Evolutionary conservation across 2,113 vertebrate species (phyloP), one percentile per base, ranked within the genome.

Genomic region (Cervus canadensis): DNA sequence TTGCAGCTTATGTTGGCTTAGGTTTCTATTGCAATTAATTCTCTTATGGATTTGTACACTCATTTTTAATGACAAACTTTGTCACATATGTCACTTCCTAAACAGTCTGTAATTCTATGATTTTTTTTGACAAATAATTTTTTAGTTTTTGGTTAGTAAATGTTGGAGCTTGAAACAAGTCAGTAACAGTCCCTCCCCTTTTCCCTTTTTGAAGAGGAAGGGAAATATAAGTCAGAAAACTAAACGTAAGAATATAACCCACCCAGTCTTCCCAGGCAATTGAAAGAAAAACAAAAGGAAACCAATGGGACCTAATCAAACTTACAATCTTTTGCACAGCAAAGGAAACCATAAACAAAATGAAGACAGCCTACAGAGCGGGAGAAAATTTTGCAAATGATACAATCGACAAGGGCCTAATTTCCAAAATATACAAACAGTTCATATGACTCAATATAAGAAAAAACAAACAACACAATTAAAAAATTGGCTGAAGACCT

Each of bases 101-200:
- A 95, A 48, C 33, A 11, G 57, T 67, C 60, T 79, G 21, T 89
- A 89, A 78, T 48, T 84, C 45, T 48, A 83, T 36, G 13, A 92
- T 71, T 56, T 78, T 96, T 93, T 52, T 89, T 67, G 10, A 89
- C 19, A 89, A 82, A 81, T 26, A 81, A 26, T 36, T 54, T 89
- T 89, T 96, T 85, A 78, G 56, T 78, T 93, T 93, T 76, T 85
- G 48, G 78, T 84, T 30, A 88, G 28, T 78, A 91, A 91, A 83
- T 89, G 12, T 36, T 48, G 45, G 14, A 67, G 14, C 26, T 40
- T 82, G 43, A 67, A 52, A 15, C 54, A 33, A 96, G 48, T 57
- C 48, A 90, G 7, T 48, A 96, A 76, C 7, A 64, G 23, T 30
- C 30, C 28, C 30, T 54, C 8, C 16, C 48, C 59, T 48, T 92